Evolutionary conservation across 2,888 invertebrate species (phyloP).

Genomic region (Eupsilia transversa): DNA sequence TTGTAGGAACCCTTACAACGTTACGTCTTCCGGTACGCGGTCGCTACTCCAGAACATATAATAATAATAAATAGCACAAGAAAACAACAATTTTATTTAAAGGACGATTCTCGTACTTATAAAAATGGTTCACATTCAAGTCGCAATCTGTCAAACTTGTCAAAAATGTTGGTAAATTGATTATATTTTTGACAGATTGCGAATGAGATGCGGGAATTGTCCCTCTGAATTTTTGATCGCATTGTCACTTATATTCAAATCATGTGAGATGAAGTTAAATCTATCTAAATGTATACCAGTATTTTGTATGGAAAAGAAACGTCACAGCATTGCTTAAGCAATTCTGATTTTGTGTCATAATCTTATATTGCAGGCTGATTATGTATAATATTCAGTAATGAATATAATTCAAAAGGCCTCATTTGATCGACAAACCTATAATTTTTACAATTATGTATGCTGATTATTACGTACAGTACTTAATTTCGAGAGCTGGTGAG

Average conservation of each 20-base stretch:
- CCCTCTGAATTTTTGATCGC: no score
- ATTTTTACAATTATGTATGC: constrained; percentile 10
- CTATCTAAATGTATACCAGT: not conserved
- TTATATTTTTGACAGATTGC: no score
- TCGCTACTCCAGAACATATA: no score
- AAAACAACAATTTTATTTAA: no score
- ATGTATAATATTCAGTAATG: constrained; percentile 6
- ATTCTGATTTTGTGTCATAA: not conserved
- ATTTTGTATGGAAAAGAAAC: not conserved
- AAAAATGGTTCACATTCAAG: no score
- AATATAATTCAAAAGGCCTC: constrained; percentile 15
- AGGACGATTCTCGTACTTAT: no score
- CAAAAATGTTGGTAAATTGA: no score
- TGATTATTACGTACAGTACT: constrained; percentile 7
- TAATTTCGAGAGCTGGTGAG: not conserved
- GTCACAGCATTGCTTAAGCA: not conserved
- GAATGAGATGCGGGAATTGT: no score
- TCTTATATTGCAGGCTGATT: not conserved
- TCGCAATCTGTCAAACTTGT: no score
- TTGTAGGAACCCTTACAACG: no score
- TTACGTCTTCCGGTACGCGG: no score
- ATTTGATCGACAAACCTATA: not conserved
- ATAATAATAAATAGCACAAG: not conserved
- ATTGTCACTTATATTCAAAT: not conserved
- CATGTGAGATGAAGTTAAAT: not conserved